phyloP scores from a whole-genome alignment of 1,140 invertebrate genomes.

The Parapsyche elsis region DNA sequence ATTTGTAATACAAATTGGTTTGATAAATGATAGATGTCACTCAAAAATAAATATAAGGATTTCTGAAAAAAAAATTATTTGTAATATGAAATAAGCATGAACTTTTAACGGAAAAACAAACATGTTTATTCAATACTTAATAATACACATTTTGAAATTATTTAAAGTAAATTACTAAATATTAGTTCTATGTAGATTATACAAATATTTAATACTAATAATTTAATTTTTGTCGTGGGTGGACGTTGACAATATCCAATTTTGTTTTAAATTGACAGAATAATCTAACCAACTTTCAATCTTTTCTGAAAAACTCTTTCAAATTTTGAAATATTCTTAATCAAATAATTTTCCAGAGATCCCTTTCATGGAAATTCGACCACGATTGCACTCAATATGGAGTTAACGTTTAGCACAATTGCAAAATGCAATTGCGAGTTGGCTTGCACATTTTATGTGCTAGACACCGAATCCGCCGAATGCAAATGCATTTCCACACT shows the following conservation, averaged over 20 bases:
- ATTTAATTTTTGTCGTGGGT: too few relatives aligned
- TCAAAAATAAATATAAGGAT: too few relatives aligned
- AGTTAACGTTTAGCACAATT: slow-evolving; percentile 1
- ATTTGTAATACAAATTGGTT: too few relatives aligned
- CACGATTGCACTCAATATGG: not conserved
- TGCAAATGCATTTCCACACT: slow-evolving; percentile 13
- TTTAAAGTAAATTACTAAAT: too few relatives aligned
- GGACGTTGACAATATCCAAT: not conserved
- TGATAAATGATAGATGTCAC: too few relatives aligned
- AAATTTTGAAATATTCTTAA: not conserved
- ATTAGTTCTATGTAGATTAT: too few relatives aligned
- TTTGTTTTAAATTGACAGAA: not conserved
- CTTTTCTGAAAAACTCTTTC: not conserved
- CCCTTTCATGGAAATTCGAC: not conserved
- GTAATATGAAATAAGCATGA: too few relatives aligned
- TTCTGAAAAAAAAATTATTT: too few relatives aligned
- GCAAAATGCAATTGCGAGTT: not conserved
- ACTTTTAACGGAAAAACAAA: too few relatives aligned
- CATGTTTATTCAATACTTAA: too few relatives aligned
- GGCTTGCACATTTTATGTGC: not conserved
- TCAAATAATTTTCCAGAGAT: not conserved
- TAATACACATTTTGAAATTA: too few relatives aligned
- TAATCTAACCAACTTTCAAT: not conserved
- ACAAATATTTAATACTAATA: too few relatives aligned
- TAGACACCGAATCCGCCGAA: not conserved